Evolutionary conservation across 2,797 vertebrate genomes (phyloP), one percentile per base, ranked within the genome.

Genomic region (Enteromius unitaeniatus): DNA sequence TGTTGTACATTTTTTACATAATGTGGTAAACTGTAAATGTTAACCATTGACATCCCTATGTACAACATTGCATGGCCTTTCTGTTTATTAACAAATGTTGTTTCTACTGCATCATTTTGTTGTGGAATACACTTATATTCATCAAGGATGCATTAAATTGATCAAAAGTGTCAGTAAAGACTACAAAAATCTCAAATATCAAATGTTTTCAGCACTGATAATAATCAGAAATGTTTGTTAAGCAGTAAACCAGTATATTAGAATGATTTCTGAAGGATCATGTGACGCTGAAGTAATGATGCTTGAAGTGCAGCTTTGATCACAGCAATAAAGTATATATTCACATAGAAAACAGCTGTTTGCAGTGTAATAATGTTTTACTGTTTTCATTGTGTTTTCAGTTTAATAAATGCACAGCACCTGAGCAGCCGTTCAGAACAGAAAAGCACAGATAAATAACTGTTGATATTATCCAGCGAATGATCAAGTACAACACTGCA

Each of bases 1-100:
- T 42, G 40, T 42, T 42, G 40, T 42, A 9, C 40, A 42, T 42
- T 42, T 42, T 11, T 11, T 1, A 42, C 40, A 42, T 10, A 42
- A 40, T 40, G 40, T 40, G 40, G 40, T 37, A 37, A 37, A 37
- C 37, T n/a, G n/a, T n/a, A n/a, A n/a, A n/a, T n/a, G n/a, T n/a
- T n/a, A n/a, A n/a, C n/a, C n/a, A n/a, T n/a, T n/a, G n/a, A 37
- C 37, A 37, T 37, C 37, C 37, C 37, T 37, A 37, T 34, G 10
- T 3, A 45, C 42, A 45, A 45, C 14, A 23, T 62, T 79, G 40
- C 28, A 34, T 49, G 62, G 81, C 40, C 42, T 78, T 78, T 82
- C 10, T 60, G 13, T 26, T 62, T 6, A 62, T 28, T 6, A 2
- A 2, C 23, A 31, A 15, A 26, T 62, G 58, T 26, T 62, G 14